These are phyloP conservation scores for Brachycybe producta DNA, from an alignment of 2,888 invertebrate species.

Conservation along the genomic window DNA sequence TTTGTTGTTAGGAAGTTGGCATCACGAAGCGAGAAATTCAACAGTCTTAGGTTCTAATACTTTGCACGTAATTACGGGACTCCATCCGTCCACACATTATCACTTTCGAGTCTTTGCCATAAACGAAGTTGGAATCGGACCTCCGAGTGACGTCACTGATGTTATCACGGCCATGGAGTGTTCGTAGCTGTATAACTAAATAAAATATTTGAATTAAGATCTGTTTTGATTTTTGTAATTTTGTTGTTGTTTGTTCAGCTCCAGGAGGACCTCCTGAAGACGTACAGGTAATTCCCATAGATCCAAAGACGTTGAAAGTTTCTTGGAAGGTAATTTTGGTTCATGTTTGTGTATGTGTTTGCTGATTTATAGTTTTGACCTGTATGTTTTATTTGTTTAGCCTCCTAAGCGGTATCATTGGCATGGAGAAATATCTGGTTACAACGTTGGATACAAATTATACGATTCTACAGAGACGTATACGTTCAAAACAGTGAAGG, in stretches of 20 bases:
- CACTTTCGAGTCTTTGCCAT: constrained; percentile 51
- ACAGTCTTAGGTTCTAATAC: constrained; percentile 14
- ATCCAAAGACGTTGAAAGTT: constrained; percentile 31
- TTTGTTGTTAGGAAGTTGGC: constrained; percentile 17
- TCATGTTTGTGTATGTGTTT: neutral
- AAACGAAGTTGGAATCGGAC: constrained; percentile 57
- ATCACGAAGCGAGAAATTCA: constrained; percentile 15
- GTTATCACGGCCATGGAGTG: constrained; percentile 19
- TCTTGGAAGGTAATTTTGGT: constrained; percentile 29
- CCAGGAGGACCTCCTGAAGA: constrained; percentile 27
- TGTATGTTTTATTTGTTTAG: constrained; percentile 21
- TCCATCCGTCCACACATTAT: constrained; percentile 58
- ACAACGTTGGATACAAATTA: constrained; percentile 50
- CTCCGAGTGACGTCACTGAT: constrained; percentile 48
- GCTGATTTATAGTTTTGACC: neutral
- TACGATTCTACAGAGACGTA: constrained; percentile 27
- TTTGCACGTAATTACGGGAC: constrained; percentile 33
- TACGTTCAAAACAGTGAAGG: constrained; percentile 27
- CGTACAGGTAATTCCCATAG: constrained; percentile 30
- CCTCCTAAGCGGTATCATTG: constrained; percentile 54
- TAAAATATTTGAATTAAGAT: neutral
- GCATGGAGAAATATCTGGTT: constrained; percentile 62
- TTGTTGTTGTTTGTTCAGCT: constrained; percentile 14
- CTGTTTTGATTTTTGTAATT: neutral
- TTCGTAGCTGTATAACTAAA: neutral